These are phyloP conservation scores for Druon quercuslanigerum DNA, from an alignment of 1,140 invertebrate genomes.

Conservation along the genomic window DNA sequence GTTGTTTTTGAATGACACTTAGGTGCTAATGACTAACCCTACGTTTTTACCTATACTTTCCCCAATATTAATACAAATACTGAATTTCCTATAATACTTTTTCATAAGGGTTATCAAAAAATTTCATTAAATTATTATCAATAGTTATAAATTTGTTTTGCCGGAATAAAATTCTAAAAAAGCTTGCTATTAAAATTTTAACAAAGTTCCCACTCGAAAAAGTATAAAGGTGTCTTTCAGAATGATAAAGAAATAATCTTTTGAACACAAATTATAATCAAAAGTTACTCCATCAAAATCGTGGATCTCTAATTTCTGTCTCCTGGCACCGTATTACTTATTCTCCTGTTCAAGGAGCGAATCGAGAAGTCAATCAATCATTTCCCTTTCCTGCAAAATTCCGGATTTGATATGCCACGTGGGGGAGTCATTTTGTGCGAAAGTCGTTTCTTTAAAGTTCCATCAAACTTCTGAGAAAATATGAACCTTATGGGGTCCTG, in stretches of 20 bases:
- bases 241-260: neutral
- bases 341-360: constrained; percentile 24
- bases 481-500: neutral
- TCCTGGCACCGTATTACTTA: neutral
- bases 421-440: constrained; percentile 34
- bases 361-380: constrained; percentile 61
- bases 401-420: constrained; percentile 51
- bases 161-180: too few relatives aligned
- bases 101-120: too few relatives aligned
- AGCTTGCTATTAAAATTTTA: too few relatives aligned
- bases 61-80: too few relatives aligned
- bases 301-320: neutral
- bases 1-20: too few relatives aligned
- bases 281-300: constrained; percentile 19
- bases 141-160: too few relatives aligned
- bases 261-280: neutral
- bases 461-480: constrained; percentile 45
- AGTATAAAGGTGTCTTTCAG: neutral
- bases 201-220: neutral
- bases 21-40: too few relatives aligned
- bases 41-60: too few relatives aligned
- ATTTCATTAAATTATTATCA: too few relatives aligned
- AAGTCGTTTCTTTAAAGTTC: constrained; percentile 59
- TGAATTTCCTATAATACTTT: too few relatives aligned
- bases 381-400: constrained; percentile 49